Evolutionary conservation across 1,140 invertebrate species (phyloP), one percentile per base, ranked within the genome.

Genomic region (Helicoverpa zea): DNA sequence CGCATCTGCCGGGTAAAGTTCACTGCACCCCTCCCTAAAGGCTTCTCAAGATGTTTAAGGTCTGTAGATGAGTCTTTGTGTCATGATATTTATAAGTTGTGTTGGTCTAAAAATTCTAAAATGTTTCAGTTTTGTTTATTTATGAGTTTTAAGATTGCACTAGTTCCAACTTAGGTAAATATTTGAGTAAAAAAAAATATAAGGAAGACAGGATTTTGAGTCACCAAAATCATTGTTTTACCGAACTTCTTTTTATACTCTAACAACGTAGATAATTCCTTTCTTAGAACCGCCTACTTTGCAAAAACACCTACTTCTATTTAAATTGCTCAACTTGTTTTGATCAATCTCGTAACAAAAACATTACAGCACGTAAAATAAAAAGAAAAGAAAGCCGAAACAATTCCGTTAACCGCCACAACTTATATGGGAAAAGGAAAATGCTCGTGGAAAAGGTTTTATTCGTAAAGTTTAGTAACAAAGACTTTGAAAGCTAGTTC

Each of bases 1-100:
- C 79, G 73, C 84, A 85, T 85, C 84, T 85, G 84, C 82, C 72
- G 61, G 18, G 13, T 79, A 82, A 81, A 80, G 84, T 83, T 85
- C 84, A 85, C 79, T 81, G 84, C 82, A 85, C 81, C 63, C 52
- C 66, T 76, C 80, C 58, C 66, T 54, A 63, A 66, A 80, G 78
- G 68, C 56, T 68, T 35, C 59, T 54, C 47, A 64, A 73, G 43
- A 64, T 51, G 51, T 79, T 63, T 63, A 54, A 80, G 78, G 78
- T 80, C 78, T 73, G 68, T 63, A 18, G 51, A 18, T 16, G 23
- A 51, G 63, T 52, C 52, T 64, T 64, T n/a, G 47, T 77, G 47
- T 35, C 16, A 18, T 23, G 64, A 12, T 49, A 23, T 18, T 49
- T 3, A 61, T n/a, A n/a, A n/a, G n/a, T n/a, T n/a, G n/a, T n/a